Conservation (phyloP, 2,113 vertebrate species). For the Microcebus ravelobensis region DNA sequence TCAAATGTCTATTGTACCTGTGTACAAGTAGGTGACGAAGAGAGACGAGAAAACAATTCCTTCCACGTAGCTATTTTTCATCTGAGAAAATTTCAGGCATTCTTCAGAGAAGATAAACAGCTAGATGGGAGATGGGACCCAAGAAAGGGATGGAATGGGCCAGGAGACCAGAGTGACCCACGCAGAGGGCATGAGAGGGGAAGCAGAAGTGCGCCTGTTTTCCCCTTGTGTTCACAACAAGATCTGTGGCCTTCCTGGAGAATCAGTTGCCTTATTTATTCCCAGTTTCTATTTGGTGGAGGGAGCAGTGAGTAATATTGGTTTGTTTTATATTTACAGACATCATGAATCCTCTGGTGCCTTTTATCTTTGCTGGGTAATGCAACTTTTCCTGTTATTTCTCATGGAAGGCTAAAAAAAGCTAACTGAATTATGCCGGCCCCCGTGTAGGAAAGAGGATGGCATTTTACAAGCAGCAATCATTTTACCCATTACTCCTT, state of each 20-base stretch:
- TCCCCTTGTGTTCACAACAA: background rate
- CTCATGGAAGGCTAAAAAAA: slow-evolving; percentile 31
- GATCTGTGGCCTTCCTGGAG: background rate
- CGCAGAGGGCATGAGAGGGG: background rate
- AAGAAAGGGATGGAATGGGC: no score
- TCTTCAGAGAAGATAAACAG: background rate
- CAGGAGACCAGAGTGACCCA: background rate
- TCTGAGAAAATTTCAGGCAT: background rate
- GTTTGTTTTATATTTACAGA: slow-evolving; percentile 47
- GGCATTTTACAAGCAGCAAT: slow-evolving; percentile 8
- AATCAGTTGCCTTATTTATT: slow-evolving; percentile 42
- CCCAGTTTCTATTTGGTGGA: slow-evolving; percentile 20
- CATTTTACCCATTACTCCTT: background rate
- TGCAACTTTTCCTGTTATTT: slow-evolving; percentile 44
- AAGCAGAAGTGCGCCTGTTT: background rate
- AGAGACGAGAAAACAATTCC: background rate
- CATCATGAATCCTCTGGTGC: background rate
- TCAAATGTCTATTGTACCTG: background rate
- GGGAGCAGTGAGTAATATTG: background rate
- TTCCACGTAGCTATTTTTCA: background rate
- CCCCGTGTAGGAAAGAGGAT: background rate
- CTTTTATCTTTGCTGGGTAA: background rate
- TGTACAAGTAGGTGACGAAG: background rate
- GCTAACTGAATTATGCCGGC: slow-evolving; percentile 17
- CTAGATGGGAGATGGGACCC: background rate